A percentile compares a stretch with the other conserved stretches of the same genome.
phyloP scores from a whole-genome alignment of 2,797 vertebrate genomes.

The Nasua narica region DNA sequence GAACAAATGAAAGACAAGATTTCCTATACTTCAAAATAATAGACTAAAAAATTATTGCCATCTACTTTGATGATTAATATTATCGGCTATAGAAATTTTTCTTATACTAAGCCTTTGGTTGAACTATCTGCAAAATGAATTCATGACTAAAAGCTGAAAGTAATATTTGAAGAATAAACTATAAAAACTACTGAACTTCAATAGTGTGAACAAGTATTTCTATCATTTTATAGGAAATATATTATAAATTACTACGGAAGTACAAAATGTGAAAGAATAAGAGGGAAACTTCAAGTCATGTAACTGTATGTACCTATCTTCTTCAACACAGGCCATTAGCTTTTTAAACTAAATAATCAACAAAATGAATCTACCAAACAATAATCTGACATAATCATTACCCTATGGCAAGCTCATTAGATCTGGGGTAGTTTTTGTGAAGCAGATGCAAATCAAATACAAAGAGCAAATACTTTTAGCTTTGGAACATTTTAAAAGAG shows the following conservation, averaged over 20 bases:
- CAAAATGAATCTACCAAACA: not conserved
- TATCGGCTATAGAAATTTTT: not conserved
- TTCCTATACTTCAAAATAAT: not conserved
- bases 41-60: not conserved
- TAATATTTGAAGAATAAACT: not conserved
- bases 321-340: not conserved
- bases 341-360: not conserved
- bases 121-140: not conserved
- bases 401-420: not conserved
- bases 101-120: not conserved
- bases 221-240: not conserved
- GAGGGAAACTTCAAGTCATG: not conserved
- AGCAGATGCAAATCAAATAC: not conserved
- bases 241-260: not conserved
- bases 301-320: not conserved
- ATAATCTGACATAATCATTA: not conserved
- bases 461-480: not conserved
- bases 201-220: not conserved
- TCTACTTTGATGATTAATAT: not conserved
- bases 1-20: not conserved
- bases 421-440: not conserved
- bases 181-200: not conserved
- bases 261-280: not conserved
- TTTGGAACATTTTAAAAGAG: not conserved
- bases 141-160: not conserved